These are phyloP conservation scores for Anaspis maculata DNA, from an alignment of 2,888 invertebrate genomes.

Conservation along the genomic window DNA sequence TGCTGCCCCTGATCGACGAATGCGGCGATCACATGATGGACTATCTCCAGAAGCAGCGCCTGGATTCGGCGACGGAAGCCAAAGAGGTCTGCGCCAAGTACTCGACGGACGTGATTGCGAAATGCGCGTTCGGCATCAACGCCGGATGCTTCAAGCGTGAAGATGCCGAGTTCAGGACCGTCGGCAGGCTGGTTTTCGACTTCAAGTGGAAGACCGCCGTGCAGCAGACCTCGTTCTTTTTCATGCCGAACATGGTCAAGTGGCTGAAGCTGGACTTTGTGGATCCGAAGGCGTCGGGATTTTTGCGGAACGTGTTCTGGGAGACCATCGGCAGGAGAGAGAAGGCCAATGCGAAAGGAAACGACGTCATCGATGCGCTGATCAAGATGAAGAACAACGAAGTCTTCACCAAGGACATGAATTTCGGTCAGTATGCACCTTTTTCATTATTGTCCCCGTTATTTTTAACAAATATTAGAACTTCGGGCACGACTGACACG, in stretches of 20 bases:
- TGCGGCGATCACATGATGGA: slow-evolving; percentile 30
- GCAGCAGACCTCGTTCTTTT: slow-evolving; percentile 23
- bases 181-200: slow-evolving; percentile 32
- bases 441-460: too few species aligned
- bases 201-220: slow-evolving; percentile 25
- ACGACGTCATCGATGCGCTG: slow-evolving; percentile 52
- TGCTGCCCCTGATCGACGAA: slow-evolving; percentile 44
- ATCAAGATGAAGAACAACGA: slow-evolving; percentile 42
- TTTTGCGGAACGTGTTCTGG: slow-evolving; percentile 28
- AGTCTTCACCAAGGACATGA: slow-evolving; percentile 8
- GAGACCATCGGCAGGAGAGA: slow-evolving; percentile 26
- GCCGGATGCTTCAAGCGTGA: slow-evolving; percentile 35
- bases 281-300: slow-evolving; percentile 21
- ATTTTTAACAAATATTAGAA: too few species aligned
- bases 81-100: slow-evolving; percentile 36
- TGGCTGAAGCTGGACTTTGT: slow-evolving; percentile 27
- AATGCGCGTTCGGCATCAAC: slow-evolving; percentile 41
- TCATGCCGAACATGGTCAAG: slow-evolving; percentile 22
- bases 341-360: slow-evolving; percentile 32
- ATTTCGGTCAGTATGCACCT: slow-evolving; percentile 10
- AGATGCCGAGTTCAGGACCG: slow-evolving; percentile 34
- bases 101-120: slow-evolving; percentile 42
- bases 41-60: slow-evolving; percentile 10
- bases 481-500: too few species aligned
- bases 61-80: slow-evolving; percentile 20